These are phyloP conservation scores for Tangara arthus DNA, from an alignment of 2,797 vertebrate genomes.

Conservation along the genomic window DNA sequence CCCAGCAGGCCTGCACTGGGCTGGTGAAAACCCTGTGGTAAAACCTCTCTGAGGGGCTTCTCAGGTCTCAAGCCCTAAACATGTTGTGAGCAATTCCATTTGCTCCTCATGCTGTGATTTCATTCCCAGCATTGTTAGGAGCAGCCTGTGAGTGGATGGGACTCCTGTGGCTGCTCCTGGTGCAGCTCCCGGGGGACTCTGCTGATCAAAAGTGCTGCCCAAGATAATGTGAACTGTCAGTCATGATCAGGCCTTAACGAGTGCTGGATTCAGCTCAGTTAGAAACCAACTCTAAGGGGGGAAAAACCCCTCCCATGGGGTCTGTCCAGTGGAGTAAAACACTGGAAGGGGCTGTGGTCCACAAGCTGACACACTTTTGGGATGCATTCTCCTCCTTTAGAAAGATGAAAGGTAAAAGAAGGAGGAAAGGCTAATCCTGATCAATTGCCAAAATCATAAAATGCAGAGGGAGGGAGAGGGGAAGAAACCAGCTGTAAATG, in stretches of 20 bases:
- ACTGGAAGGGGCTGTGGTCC: not conserved
- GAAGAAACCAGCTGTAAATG: not conserved
- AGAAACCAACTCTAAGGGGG: not conserved
- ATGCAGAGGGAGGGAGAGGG: not conserved
- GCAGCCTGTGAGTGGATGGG: not conserved
- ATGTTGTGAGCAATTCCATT: not conserved
- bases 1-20: not conserved
- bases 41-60: not conserved
- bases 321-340: not conserved
- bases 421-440: not conserved
- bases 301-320: fast-evolving
- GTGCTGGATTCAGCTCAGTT: not conserved
- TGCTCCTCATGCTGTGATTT: not conserved
- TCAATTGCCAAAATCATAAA: slow-evolving; percentile 8
- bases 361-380: not conserved
- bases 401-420: not conserved
- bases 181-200: not conserved
- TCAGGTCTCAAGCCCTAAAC: not conserved
- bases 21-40: not conserved
- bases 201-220: not conserved
- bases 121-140: not conserved
- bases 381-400: not conserved
- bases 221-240: not conserved
- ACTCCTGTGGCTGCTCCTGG: not conserved
- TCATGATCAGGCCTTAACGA: not conserved